These are phyloP conservation scores for Palaemon carinicauda DNA, from an alignment of 1,140 invertebrate genomes.

Conservation along the genomic window DNA sequence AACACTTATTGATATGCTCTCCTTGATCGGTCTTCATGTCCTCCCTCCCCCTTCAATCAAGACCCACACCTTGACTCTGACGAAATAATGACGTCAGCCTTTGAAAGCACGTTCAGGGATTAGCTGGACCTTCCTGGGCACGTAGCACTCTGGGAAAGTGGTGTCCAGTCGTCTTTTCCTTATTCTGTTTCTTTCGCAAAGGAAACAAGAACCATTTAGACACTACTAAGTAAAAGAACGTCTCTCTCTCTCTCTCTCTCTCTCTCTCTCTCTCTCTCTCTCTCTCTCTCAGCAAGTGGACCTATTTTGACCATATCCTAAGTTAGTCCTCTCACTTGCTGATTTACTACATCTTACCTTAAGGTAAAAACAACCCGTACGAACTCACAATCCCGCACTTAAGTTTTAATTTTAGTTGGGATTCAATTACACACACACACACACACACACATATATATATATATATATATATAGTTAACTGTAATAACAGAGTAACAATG, in stretches of 20 bases:
- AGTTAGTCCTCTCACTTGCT: not conserved
- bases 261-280: not conserved
- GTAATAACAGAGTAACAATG: too few species aligned
- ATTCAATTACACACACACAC: not conserved
- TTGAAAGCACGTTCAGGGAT: too few species aligned
- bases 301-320: too few species aligned
- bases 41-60: too few species aligned
- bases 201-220: too few species aligned
- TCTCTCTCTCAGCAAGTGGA: not conserved
- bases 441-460: not conserved
- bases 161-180: not conserved
- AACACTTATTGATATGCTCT: too few species aligned
- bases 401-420: not conserved
- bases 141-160: too few species aligned
- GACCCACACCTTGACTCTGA: too few species aligned
- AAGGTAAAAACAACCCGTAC: not conserved
- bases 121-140: too few species aligned
- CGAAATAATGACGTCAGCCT: too few species aligned
- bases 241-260: not conserved
- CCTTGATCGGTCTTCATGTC: too few species aligned
- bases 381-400: not conserved
- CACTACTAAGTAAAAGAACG: too few species aligned
- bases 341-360: not conserved
- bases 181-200: not conserved
- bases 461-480: not conserved